Conservation (phyloP, 2,113 vertebrate species). For the Rhagologus leucostigma region DNA sequence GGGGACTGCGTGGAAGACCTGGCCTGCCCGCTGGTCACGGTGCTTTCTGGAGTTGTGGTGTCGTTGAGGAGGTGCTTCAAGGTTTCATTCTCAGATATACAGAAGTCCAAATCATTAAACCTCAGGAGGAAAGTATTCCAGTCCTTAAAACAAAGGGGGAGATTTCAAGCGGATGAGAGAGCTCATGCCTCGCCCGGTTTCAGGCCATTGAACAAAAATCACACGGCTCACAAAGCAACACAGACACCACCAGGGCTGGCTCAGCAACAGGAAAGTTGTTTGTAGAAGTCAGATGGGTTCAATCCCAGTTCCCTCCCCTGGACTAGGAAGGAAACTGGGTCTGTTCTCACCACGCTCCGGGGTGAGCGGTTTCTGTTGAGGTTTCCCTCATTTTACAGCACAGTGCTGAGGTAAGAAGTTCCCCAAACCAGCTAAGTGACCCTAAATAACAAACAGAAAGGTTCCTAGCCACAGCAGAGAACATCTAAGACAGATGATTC, state of each 20-base stretch:
- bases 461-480: not conserved
- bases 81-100: constrained; percentile 96
- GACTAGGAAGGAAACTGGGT: not conserved
- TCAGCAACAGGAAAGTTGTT: not conserved
- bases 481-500: not conserved
- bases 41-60: constrained; percentile 86
- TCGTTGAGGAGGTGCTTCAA: constrained; percentile 93
- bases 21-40: constrained; percentile 85
- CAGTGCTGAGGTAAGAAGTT: not conserved
- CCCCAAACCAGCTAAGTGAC: not conserved
- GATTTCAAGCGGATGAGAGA: not conserved
- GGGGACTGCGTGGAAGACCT: constrained; percentile 87
- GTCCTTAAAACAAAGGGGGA: constrained; percentile 74
- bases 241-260: not conserved
- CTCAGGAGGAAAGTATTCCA: constrained; percentile 97
- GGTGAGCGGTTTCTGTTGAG: rapidly evolving
- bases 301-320: not conserved
- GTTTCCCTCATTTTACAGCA: not conserved
- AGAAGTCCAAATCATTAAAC: constrained; percentile 95
- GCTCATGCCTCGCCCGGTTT: not conserved
- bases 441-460: not conserved
- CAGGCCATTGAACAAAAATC: not conserved
- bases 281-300: not conserved
- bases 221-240: not conserved
- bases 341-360: rapidly evolving